A percentile compares a stretch with the other conserved stretches of the same genome.
phyloP scores from a whole-genome alignment of 2,113 vertebrate genomes.

The Oriolus oriolus region DNA sequence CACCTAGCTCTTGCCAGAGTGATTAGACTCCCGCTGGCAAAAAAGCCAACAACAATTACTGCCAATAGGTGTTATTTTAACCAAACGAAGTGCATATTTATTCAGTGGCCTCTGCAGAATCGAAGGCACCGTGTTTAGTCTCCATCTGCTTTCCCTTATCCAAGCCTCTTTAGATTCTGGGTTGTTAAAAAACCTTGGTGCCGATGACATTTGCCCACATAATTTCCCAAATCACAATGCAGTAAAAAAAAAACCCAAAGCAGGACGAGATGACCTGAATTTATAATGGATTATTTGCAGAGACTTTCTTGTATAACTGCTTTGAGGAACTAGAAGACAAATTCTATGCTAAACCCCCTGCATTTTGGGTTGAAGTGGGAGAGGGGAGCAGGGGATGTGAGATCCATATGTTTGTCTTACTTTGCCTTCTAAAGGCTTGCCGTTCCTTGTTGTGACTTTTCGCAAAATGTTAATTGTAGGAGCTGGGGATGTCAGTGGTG shows the following conservation, averaged over 20 bases:
- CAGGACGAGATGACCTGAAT: neutral
- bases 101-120: neutral
- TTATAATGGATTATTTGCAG: neutral
- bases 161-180: neutral
- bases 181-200: neutral
- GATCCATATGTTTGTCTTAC: neutral
- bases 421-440: neutral
- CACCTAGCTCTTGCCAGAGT: neutral
- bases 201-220: neutral
- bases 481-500: constrained; percentile 55
- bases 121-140: neutral
- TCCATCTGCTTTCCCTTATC: neutral
- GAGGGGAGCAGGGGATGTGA: neutral
- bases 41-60: neutral
- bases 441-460: constrained; percentile 12
- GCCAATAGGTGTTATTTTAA: neutral
- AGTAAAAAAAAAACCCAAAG: neutral
- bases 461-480: constrained; percentile 61
- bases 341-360: neutral
- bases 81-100: neutral
- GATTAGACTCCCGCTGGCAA: neutral
- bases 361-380: neutral
- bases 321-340: neutral
- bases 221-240: neutral
- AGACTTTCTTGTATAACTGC: neutral